Base-by-base conservation (phyloP, 1,140 invertebrate species). In the Penaeus japonicus region DNA sequence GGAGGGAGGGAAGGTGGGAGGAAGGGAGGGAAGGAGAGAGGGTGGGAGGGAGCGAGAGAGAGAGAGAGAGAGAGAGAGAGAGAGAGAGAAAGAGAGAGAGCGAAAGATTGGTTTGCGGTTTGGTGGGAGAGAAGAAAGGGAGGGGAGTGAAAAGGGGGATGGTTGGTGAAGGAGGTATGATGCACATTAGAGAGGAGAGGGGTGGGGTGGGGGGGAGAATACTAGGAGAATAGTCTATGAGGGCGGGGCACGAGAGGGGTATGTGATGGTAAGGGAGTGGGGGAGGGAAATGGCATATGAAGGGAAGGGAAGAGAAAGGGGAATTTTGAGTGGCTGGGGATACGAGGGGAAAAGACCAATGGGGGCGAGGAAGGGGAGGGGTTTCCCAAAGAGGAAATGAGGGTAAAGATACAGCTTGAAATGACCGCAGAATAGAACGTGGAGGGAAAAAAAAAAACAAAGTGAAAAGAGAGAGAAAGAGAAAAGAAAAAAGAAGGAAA, bases 21-120 rank as follows among this genome's bases (percentile, higher is more conserved):
- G 27, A 17, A 4, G 18, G 27, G 77, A 79, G 77, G 54, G 77
- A 79, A 35, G 54, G 77, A 35, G 39, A 79, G 32, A 77, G 73
- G 47, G 73, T 39, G 73, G 35, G 70, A 73, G 70, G 35, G 73
- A 77, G 73, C 35, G 73, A 77, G 73, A 77, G 73, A 77, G 73
- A 75, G 73, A 75, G 73, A 75, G 73, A 75, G 73, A 77, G 73
- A 77, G 15, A 20, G 77, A 12, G 39, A 30, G 30, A 32, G 32
- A 22, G 18, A 4, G 35, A 4, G 35, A 53, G 24, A 20, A 17
- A 4, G 18, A 20, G 77, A 79, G 77, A 35, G 77, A 79, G 77
- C 27, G 77, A 35, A 24, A 79, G 32, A n/a, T n/a, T n/a, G n/a
- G n/a, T n/a, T n/a, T n/a, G n/a, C n/a, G n/a, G n/a, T n/a, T n/a